A percentile compares a stretch with the other conserved stretches of the same genome.
Evolutionary conservation across 2,888 invertebrate species (phyloP).

Genomic region (Campoplex capitator): DNA sequence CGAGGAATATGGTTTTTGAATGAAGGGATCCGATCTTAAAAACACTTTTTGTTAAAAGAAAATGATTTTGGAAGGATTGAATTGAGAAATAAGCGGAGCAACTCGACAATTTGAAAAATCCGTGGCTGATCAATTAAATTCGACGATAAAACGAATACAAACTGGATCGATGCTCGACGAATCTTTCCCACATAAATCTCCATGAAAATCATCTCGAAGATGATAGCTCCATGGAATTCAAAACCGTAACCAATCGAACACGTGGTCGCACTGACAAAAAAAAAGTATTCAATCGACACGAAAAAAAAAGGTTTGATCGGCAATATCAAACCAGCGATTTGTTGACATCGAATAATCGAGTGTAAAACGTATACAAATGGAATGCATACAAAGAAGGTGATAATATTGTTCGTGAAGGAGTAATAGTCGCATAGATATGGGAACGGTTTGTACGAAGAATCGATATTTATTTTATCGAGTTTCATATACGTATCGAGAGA

Average conservation of each 20-base stretch:
- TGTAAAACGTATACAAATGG: background rate
- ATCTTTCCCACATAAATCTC: background rate
- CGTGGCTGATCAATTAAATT: background rate
- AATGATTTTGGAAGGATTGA: no score
- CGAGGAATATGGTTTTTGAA: background rate
- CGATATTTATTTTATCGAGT: slow-evolving; percentile 39
- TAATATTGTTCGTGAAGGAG: slow-evolving; percentile 24
- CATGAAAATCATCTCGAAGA: background rate
- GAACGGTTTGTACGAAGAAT: slow-evolving; percentile 14
- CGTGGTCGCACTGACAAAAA: background rate
- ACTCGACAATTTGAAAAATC: no score
- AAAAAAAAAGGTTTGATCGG: background rate
- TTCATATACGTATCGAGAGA: slow-evolving; percentile 18
- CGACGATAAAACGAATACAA: background rate
- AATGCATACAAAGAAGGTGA: slow-evolving; percentile 6
- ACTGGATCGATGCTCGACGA: background rate
- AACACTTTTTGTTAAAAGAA: background rate
- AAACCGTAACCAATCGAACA: background rate
- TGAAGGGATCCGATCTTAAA: background rate
- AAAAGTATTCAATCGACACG: background rate
- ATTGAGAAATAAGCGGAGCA: no score
- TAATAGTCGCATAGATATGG: background rate
- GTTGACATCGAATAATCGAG: background rate
- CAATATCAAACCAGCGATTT: slow-evolving; percentile 2
- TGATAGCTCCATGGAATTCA: background rate